A percentile compares a stretch with the other conserved stretches of the same genome.
Evolutionary conservation across 2,797 vertebrate species (phyloP).

Genomic region (Lacerta agilis): DNA sequence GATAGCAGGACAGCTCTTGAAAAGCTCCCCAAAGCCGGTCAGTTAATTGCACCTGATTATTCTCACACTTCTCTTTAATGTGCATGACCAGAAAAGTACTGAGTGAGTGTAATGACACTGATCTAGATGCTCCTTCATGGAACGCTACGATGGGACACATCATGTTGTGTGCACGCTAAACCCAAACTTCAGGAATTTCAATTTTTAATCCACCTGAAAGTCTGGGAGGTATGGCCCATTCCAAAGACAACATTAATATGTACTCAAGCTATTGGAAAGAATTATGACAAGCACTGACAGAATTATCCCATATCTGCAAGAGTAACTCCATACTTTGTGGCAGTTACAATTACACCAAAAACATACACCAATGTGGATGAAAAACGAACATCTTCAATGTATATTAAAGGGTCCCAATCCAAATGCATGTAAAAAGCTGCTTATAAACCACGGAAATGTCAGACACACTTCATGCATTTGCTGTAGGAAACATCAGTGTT

Average conservation of each 20-base stretch:
- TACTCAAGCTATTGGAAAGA: not conserved
- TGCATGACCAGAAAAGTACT: not conserved
- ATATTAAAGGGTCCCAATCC: too few relatives aligned
- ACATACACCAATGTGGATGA: not conserved
- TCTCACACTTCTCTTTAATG: not conserved
- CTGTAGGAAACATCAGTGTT: not conserved
- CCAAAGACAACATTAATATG: not conserved
- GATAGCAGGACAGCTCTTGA: not conserved
- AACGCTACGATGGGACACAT: not conserved
- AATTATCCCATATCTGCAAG: not conserved
- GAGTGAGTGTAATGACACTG: not conserved
- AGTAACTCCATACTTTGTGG: not conserved
- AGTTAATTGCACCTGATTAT: not conserved
- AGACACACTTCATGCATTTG: not conserved
- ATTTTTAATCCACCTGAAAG: not conserved
- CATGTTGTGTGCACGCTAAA: slow-evolving; percentile 3
- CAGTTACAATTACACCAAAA: not conserved
- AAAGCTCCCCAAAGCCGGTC: not conserved
- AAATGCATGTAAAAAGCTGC: not conserved
- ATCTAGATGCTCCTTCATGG: not conserved
- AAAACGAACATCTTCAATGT: not conserved
- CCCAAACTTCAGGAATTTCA: not conserved
- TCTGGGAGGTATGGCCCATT: not conserved
- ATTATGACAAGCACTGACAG: not conserved
- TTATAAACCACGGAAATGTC: not conserved